These are phyloP conservation scores for Macrochelys suwanniensis DNA, from an alignment of 2,797 vertebrate species.

Conservation along the genomic window DNA sequence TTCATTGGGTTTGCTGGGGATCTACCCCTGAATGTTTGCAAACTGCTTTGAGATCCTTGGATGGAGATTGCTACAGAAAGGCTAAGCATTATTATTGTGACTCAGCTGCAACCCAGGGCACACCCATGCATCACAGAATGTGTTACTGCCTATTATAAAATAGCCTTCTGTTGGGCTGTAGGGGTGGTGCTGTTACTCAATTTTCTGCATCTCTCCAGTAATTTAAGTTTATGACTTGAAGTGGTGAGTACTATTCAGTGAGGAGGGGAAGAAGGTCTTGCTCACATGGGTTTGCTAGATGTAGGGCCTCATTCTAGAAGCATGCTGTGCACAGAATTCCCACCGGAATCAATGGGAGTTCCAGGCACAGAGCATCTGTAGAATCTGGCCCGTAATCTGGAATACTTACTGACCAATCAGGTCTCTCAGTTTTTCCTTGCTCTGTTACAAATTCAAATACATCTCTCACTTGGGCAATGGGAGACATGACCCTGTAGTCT, in stretches of 20 bases:
- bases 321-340: neutral
- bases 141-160: neutral
- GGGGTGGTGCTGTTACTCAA: neutral
- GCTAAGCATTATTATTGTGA: neutral
- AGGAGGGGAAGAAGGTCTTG: neutral
- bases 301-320: neutral
- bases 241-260: neutral
- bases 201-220: neutral
- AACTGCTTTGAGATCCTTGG: neutral
- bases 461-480: neutral
- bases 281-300: neutral
- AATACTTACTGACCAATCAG: neutral
- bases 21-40: neutral
- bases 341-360: neutral
- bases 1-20: neutral
- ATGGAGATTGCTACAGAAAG: neutral
- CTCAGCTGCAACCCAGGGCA: neutral
- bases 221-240: neutral
- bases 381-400: neutral
- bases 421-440: neutral
- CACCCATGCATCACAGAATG: neutral
- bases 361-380: neutral
- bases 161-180: neutral
- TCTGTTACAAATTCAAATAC: neutral
- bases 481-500: neutral